Conservation (phyloP, 1,140 invertebrate species). For the Arion vulgaris region DNA sequence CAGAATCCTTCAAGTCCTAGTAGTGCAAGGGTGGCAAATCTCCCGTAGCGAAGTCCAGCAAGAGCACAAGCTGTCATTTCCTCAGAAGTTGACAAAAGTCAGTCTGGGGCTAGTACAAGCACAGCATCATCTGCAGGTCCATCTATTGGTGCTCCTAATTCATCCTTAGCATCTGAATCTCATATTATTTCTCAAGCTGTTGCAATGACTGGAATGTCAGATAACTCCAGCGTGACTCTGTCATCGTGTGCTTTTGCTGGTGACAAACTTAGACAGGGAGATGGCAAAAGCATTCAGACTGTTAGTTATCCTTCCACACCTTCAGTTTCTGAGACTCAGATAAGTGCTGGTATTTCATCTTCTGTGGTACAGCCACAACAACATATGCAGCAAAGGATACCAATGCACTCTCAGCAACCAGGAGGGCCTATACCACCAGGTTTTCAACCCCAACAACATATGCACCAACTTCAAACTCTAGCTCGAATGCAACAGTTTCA, state of each 20-base stretch:
- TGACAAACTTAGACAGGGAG: conserved; percentile 2
- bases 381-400: conserved; percentile 33
- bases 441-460: conserved; percentile 11
- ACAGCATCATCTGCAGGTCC: neutral
- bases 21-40: conserved; percentile 40
- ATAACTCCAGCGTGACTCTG: neutral
- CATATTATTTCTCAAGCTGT: neutral
- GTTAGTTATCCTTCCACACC: neutral
- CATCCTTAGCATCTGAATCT: conserved; percentile 1
- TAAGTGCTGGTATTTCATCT: neutral
- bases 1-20: conserved; percentile 35
- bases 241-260: conserved; percentile 11
- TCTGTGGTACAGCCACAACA: neutral
- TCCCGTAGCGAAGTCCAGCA: conserved; percentile 46
- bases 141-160: neutral
- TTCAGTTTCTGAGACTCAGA: neutral
- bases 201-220: neutral
- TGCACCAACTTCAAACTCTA: conserved; percentile 40
- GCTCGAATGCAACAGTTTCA: conserved; percentile 38
- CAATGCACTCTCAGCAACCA: conserved; percentile 6
- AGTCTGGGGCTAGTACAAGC: neutral
- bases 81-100: conserved; percentile 1
- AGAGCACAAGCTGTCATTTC: conserved; percentile 16
- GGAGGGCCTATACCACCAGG: conserved; percentile 23
- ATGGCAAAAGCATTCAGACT: conserved; percentile 11